phyloP scores from a whole-genome alignment of 2,113 vertebrate genomes.

The Dasyprocta punctata region DNA sequence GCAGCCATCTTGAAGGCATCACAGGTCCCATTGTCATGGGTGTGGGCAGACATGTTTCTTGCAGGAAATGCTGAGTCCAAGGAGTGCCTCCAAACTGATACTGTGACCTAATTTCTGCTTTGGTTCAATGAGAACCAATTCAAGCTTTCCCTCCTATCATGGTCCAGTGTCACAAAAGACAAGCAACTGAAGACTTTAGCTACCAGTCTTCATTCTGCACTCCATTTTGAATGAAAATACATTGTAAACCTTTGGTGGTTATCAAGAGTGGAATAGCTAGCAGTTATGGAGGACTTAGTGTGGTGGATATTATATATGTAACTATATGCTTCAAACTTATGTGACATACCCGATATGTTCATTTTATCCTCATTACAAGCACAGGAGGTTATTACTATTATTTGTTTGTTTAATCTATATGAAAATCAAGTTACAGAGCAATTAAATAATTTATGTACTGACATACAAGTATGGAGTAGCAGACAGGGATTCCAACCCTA shows the following conservation, averaged over 20 bases:
- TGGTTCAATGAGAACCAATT: background rate
- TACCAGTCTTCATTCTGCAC: fast-evolving
- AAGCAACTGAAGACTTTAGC: background rate
- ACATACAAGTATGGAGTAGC: background rate
- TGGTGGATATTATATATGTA: too few species aligned
- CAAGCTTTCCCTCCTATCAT: background rate
- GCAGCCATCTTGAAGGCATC: background rate
- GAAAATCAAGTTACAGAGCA: background rate
- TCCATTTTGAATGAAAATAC: background rate
- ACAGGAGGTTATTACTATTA: background rate
- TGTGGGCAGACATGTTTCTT: background rate
- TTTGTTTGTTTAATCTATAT: background rate
- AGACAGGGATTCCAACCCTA: background rate
- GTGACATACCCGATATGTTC: background rate
- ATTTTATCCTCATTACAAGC: background rate
- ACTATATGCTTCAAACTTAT: background rate
- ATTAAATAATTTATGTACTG: background rate
- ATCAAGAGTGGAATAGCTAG: background rate
- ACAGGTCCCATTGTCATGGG: background rate
- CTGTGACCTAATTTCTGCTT: background rate
- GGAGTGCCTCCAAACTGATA: background rate
- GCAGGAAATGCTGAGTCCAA: background rate
- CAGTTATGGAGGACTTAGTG: background rate
- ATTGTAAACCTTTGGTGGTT: background rate
- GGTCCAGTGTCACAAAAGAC: background rate